These are phyloP conservation scores for Mnemiopsis leidyi DNA, from an alignment of 37 sponge, comb jelly and placozoan genomes.

Conservation along the genomic window DNA sequence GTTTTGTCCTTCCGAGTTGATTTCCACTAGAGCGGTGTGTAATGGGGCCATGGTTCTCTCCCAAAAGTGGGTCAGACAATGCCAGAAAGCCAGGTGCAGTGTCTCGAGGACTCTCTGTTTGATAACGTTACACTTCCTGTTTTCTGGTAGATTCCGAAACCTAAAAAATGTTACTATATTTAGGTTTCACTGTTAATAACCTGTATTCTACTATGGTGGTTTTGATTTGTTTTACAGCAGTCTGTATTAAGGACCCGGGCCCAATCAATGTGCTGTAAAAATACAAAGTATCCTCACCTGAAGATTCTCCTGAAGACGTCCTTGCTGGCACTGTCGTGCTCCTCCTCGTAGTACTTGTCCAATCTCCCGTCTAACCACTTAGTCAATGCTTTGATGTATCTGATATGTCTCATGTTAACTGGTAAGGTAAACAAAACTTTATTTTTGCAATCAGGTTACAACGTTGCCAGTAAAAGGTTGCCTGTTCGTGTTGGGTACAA, in stretches of 20 bases:
- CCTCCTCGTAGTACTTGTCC: conserved; percentile 50
- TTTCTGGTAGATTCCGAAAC: conserved; percentile 51
- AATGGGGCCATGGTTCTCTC: not conserved
- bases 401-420: no score
- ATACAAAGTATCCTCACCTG: conserved; percentile 60
- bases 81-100: conserved; percentile 55
- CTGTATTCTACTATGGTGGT: no score
- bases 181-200: no score
- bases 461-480: no score
- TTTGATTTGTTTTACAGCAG: not conserved
- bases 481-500: no score
- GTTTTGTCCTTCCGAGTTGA: not conserved
- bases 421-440: no score
- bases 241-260: no score
- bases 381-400: conserved; percentile 31
- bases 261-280: no score
- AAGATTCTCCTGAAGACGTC: conserved; percentile 34
- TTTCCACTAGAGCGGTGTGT: not conserved
- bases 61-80: conserved; percentile 52
- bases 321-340: not conserved
- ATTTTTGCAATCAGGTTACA: no score
- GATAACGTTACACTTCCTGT: conserved; percentile 37
- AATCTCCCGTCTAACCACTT: conserved; percentile 57
- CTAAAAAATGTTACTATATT: not conserved
- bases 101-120: conserved; percentile 57